These are phyloP conservation scores for Pristis pectinata DNA, from an alignment of 2,797 vertebrate species.

Conservation along the genomic window DNA sequence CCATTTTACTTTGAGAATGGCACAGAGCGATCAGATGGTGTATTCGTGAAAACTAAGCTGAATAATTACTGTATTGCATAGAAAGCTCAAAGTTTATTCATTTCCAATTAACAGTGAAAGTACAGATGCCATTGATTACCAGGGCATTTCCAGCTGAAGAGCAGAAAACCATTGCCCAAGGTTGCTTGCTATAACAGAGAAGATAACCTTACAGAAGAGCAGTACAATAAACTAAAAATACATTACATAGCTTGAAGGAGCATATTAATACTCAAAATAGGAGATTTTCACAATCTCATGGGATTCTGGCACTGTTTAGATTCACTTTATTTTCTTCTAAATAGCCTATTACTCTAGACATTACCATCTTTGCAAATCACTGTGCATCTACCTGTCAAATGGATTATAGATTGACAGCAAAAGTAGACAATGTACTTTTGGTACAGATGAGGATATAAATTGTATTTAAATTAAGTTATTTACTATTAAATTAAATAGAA, in stretches of 20 bases:
- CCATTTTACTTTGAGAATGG: neutral
- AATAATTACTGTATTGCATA: neutral
- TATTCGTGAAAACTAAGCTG: neutral
- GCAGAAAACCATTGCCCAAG: neutral
- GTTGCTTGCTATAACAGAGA: neutral
- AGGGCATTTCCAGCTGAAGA: neutral
- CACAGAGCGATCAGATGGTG: neutral
- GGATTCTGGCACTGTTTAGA: neutral
- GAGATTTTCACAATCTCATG: neutral
- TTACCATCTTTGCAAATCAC: neutral
- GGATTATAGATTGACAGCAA: neutral
- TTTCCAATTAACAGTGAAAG: neutral
- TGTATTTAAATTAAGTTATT: neutral
- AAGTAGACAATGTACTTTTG: neutral
- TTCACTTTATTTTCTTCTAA: neutral
- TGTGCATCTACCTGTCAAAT: neutral
- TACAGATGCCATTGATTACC: constrained; percentile 12
- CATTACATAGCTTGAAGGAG: neutral
- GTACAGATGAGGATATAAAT: neutral
- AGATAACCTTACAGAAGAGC: neutral
- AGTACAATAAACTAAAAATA: neutral
- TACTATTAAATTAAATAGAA: neutral
- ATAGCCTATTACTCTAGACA: neutral
- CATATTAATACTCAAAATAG: constrained; percentile 5
- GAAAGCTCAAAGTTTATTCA: neutral